phyloP scores from a whole-genome alignment of 2,888 invertebrate genomes.

The Sesia bembeciformis region DNA sequence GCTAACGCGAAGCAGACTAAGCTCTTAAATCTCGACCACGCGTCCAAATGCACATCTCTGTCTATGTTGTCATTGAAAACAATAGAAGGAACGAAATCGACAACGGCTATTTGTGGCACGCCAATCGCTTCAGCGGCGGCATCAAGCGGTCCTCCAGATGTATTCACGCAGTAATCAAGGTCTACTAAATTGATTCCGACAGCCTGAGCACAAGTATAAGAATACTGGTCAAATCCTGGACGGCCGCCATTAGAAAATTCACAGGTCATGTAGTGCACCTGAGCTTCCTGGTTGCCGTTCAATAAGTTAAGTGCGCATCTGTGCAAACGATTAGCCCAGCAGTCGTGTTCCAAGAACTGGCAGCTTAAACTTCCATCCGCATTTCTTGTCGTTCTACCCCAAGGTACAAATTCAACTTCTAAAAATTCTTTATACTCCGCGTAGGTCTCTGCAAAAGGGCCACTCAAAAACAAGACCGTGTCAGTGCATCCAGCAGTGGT shows the following conservation, averaged over 20 bases:
- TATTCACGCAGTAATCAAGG: conserved; percentile 39
- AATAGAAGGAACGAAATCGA: conserved; percentile 47
- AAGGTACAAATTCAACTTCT: conserved; percentile 54
- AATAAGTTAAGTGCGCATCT: conserved; percentile 46
- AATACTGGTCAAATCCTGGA: conserved; percentile 27
- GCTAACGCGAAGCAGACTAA: conserved; percentile 46
- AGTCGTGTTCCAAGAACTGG: conserved; percentile 41
- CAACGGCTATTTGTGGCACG: conserved; percentile 21
- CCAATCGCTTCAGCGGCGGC: conserved; percentile 30
- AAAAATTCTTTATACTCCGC: conserved; percentile 36
- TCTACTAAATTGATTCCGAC: conserved; percentile 36
- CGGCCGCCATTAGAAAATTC: conserved; percentile 35
- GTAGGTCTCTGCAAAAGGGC: conserved; percentile 34
- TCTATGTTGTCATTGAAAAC: conserved; percentile 37
- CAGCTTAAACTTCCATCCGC: conserved; percentile 32
- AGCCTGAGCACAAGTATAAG: conserved; percentile 37
- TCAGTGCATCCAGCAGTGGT: conserved; percentile 50
- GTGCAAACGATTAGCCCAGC: conserved; percentile 57
- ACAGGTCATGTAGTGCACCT: conserved; percentile 50
- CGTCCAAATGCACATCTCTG: conserved; percentile 17
- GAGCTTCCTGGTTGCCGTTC: conserved; percentile 33
- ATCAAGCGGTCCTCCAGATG: conserved; percentile 36
- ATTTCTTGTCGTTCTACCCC: conserved; percentile 45
- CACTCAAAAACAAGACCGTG: conserved; percentile 36
- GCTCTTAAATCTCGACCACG: conserved; percentile 23